These are phyloP conservation scores for Aquatica leii DNA, from an alignment of 2,888 invertebrate species.

Conservation along the genomic window DNA sequence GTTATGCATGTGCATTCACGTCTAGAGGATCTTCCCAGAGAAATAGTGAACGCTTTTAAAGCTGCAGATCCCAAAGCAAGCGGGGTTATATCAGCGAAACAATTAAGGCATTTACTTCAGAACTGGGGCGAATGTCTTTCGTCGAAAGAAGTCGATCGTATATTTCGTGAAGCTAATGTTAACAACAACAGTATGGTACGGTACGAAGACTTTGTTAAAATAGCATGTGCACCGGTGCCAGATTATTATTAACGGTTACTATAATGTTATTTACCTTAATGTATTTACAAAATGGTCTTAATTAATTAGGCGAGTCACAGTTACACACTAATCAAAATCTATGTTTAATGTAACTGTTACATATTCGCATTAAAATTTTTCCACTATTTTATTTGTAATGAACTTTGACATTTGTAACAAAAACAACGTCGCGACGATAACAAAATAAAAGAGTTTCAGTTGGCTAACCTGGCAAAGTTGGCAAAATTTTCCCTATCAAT, in stretches of 20 bases:
- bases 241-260: conserved; percentile 79
- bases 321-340: conserved; percentile 3
- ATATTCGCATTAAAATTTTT: conserved; percentile 1
- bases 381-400: not conserved
- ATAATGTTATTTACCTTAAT: conserved; percentile 9
- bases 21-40: conserved; percentile 82
- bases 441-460: not conserved
- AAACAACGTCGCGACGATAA: conserved; percentile 4
- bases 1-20: conserved; percentile 92
- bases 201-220: conserved; percentile 93
- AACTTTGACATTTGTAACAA: conserved; percentile 8
- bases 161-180: conserved; percentile 91
- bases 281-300: not conserved
- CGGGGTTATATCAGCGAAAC: conserved; percentile 81
- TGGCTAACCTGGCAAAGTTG: not conserved
- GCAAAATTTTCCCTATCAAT: too few species aligned
- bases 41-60: conserved; percentile 89
- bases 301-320: not conserved
- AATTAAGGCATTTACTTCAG: conserved; percentile 85
- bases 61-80: conserved; percentile 81
- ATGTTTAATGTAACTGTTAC: not conserved
- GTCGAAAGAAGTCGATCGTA: conserved; percentile 81
- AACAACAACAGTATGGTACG: conserved; percentile 78
- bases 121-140: conserved; percentile 92
- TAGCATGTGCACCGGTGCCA: conserved; percentile 90